Conservation (phyloP, 2,113 vertebrate species). For the Acanthisitta chloris region DNA sequence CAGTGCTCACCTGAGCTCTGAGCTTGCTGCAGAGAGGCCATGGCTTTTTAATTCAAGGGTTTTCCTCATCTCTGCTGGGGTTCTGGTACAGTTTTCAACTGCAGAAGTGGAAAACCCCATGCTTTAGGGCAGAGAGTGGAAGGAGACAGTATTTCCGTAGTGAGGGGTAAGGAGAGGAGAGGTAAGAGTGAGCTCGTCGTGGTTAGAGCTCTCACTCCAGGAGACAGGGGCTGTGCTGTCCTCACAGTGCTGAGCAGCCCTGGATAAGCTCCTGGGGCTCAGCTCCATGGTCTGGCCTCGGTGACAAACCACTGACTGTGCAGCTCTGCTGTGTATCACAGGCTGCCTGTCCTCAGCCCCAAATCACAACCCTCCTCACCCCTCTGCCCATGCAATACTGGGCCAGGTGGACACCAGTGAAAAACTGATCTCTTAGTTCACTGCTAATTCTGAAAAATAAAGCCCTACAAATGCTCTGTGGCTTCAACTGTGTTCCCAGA, state of each 20-base stretch:
- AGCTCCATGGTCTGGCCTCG: neutral
- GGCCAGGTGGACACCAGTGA: neutral
- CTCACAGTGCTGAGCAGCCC: neutral
- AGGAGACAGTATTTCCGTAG: neutral
- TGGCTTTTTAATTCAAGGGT: neutral
- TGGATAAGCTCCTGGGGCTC: neutral
- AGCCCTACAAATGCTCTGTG: neutral
- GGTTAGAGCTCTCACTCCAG: fast-evolving
- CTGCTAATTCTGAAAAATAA: neutral
- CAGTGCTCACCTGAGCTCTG: neutral
- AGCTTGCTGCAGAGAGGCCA: neutral
- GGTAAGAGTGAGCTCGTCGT: neutral
- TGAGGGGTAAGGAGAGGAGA: neutral
- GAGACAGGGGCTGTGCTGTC: neutral
- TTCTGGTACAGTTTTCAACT: neutral
- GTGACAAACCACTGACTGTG: neutral
- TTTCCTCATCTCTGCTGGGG: neutral
- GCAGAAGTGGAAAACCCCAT: neutral
- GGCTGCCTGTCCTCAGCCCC: neutral
- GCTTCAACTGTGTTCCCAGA: neutral
- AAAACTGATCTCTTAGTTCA: neutral
- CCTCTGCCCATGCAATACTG: neutral
- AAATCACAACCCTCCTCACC: neutral
- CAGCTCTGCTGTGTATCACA: neutral
- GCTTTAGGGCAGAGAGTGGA: neutral